Evolutionary conservation across 2,113 vertebrate species (phyloP), one percentile per base, ranked within the genome.

Genomic region (Microtus pennsylvanicus): DNA sequence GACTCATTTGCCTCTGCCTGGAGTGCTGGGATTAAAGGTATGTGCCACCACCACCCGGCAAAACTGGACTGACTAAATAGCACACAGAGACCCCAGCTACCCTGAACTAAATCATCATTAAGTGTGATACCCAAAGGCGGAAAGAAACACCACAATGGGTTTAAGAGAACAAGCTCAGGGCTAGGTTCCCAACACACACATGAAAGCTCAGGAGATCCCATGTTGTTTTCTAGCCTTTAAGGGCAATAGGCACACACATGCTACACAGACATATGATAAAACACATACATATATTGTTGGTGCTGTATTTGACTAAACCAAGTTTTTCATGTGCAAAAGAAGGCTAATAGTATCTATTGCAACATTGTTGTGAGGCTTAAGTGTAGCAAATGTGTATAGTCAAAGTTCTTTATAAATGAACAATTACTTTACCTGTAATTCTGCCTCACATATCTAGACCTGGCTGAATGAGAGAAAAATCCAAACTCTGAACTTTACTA

Each of bases 261-360:
- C 38, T 86, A 1, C 61, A 70, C 45, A 87, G 45, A 87, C 30
- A n/a, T 70, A n/a, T 70, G 30, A 10, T 50, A 50, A 70, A 50
- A 69, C 67, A 87, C 22, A 35, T 42, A 77, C 45, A 50, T 21
- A 95, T 42, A 65, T 85, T 58, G 28, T 28, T 65, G 47, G 70
- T 47, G 19, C 45, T 86, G 19, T 24, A 61, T 55, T 61, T 87
- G 77, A 89, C 52, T 52, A 94, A 42, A 75, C 87, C 74, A 93
- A 96, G 63, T 92, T 95, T 89, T 76, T 94, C 67, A 95, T 92
- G 89, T 88, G 16, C 93, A 70, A 88, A 96, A 89, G 90, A 52
- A 89, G 19, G 61, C 83, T 89, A 86, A 89, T 88, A 87, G 87
- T 52, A 35, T 35, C 35, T 19, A 86, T n/a, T 65, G 90, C 38